Base-by-base conservation (phyloP, 2,888 invertebrate species). In the Leptopilina myrica region DNA sequence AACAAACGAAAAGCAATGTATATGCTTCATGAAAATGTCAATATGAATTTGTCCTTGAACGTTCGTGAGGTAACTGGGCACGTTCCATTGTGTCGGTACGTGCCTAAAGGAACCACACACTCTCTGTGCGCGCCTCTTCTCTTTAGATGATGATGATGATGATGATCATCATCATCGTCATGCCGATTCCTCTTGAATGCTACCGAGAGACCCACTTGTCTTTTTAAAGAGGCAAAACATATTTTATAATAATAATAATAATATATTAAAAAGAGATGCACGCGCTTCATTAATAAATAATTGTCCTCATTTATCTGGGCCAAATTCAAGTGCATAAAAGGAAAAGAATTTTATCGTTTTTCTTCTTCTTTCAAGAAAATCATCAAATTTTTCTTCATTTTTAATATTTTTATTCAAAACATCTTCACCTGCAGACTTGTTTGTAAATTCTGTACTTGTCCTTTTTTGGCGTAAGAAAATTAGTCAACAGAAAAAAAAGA, bases 11-110 rank as follows among this genome's bases (percentile, higher is more conserved):
- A 80, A 64, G 73, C 76, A 12, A 78, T 76, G 81, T 81, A 81
- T 81, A 84, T 84, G 85, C 53, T 83, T 86, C 82, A 82, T 77
- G 67, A 78, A 85, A 86, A 86, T 88, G 87, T 89, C 87, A 89
- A 89, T 88, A 87, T 84, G 84, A 86, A 85, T 82, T 80, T 86
- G 87, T 73, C 91, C 91, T 91, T 91, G 89, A 85, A 80, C 69
- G 81, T 76, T 76, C 76, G 81, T 78, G 81, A 82, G 84, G 80
- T 66, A 80, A 78, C 78, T 80, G 79, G 86, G 87, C 91, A 91
- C 91, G 91, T 91, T 87, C 85, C 82, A 80, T 80, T 81, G 79
- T 82, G 82, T 81, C 81, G 79, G 80, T 84, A 87, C 87, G 88
- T 88, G 87, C 86, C 82, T 84, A 81, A 49, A 64, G 66, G 59